These are phyloP conservation scores for Macrostomum lignano DNA, from an alignment of 1,140 invertebrate genomes.

Conservation along the genomic window DNA sequence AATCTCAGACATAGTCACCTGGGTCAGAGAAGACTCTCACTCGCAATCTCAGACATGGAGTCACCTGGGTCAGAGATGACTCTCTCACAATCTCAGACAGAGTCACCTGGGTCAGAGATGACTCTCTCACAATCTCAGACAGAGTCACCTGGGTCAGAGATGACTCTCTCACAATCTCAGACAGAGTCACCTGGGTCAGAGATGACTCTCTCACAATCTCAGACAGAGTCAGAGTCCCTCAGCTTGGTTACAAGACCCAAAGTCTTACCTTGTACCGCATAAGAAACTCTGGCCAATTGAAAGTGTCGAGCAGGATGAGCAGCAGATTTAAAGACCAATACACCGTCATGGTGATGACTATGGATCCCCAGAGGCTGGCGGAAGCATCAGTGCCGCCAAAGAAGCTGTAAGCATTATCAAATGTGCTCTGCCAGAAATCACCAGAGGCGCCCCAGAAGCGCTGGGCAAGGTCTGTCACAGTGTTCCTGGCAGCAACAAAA, in stretches of 20 bases:
- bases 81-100: no score
- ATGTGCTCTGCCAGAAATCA: conserved; percentile 55
- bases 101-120: no score
- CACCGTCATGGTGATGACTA: conserved; percentile 34
- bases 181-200: no score
- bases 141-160: no score
- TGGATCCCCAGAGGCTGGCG: conserved; percentile 20
- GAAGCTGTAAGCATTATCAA: conserved; percentile 40
- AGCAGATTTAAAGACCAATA: conserved; percentile 46
- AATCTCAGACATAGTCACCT: no score
- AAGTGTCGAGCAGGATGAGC: conserved; percentile 44
- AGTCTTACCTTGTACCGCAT: conserved; percentile 50
- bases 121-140: no score
- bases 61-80: no score
- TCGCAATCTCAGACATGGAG: no score
- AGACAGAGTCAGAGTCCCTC: conserved; percentile 31
- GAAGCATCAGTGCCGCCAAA: conserved; percentile 40
- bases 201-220: background rate
- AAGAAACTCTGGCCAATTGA: conserved; percentile 38
- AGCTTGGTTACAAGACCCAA: conserved; percentile 38
- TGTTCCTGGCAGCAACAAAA: conserved; percentile 47
- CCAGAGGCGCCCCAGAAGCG: conserved; percentile 54
- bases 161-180: no score
- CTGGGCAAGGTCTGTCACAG: conserved; percentile 45
- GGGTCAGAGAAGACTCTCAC: no score